A percentile compares a stretch with the other conserved stretches of the same genome.
Evolutionary conservation across 2,797 vertebrate genomes (phyloP).

Genomic region (Lepus townsendii): DNA sequence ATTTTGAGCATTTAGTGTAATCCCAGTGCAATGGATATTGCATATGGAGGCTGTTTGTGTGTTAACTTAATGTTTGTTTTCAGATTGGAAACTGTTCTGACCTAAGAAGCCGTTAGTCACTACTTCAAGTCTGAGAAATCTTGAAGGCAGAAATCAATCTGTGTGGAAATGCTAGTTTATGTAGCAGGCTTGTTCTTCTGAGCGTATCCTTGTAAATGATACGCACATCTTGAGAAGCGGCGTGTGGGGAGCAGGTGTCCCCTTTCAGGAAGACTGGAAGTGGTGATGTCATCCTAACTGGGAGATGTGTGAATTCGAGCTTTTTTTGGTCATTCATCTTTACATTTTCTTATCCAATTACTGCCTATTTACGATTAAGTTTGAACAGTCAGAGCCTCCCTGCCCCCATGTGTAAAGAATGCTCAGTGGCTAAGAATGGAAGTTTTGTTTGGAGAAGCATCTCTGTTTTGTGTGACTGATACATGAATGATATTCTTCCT

Average conservation of each 20-base stretch:
- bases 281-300: background rate
- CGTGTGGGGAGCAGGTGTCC: background rate
- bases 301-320: background rate
- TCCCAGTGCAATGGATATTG: background rate
- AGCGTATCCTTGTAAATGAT: background rate
- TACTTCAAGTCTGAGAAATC: slow-evolving; percentile 30
- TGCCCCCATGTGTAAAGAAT: background rate
- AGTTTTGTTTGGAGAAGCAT: slow-evolving; percentile 23
- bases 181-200: slow-evolving; percentile 24
- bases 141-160: background rate
- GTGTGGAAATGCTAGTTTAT: background rate
- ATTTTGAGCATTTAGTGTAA: background rate
- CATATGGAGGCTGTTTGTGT: background rate
- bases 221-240: background rate
- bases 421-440: background rate
- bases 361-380: background rate
- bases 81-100: slow-evolving; percentile 47
- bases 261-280: slow-evolving; percentile 5
- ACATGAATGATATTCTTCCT: background rate
- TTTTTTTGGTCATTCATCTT: slow-evolving; percentile 51
- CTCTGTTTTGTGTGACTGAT: slow-evolving; percentile 29
- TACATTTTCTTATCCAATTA: background rate
- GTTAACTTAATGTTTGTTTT: slow-evolving; percentile 69
- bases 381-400: background rate
- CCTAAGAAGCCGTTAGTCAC: slow-evolving; percentile 52